Conservation (phyloP, 2,888 invertebrate species). For the Thymelicus acteon region DNA sequence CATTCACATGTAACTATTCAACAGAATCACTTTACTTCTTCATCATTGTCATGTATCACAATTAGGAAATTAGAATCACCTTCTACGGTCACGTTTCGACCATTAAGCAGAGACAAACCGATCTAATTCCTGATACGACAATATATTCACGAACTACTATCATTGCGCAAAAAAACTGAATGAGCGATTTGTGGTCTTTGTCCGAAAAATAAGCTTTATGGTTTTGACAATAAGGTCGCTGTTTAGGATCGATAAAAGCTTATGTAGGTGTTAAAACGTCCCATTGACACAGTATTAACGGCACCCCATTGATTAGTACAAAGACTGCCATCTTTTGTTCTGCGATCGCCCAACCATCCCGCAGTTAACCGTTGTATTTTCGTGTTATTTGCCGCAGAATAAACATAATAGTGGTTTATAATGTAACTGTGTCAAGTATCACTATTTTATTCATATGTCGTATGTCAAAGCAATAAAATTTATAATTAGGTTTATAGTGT, state of each 20-base stretch:
- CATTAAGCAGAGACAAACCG: conserved; percentile 83
- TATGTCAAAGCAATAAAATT: conserved; percentile 21
- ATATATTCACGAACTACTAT: conserved; percentile 80
- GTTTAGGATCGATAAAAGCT: background rate
- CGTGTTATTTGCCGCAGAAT: conserved; percentile 49
- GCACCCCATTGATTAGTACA: conserved; percentile 79
- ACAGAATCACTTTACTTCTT: conserved; percentile 55
- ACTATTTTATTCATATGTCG: conserved; percentile 36
- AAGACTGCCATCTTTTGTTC: conserved; percentile 75
- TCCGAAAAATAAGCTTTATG: conserved; percentile 18
- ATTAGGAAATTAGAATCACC: conserved; percentile 76
- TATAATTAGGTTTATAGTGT: conserved; percentile 15
- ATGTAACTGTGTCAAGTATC: conserved; percentile 39
- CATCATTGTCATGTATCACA: conserved; percentile 74
- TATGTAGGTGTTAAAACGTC: conserved; percentile 62
- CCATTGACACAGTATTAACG: conserved; percentile 77
- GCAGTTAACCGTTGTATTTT: conserved; percentile 62
- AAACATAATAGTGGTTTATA: conserved; percentile 35
- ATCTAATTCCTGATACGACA: conserved; percentile 77
- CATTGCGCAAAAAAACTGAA: conserved; percentile 81
- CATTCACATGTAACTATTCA: conserved; percentile 66
- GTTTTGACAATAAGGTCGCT: background rate
- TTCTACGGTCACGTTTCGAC: conserved; percentile 79
- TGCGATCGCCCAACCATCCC: conserved; percentile 73
- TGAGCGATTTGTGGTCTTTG: conserved; percentile 45